These are phyloP conservation scores for Xenopus laevis DNA, from an alignment of 2,113 vertebrate species.

Conservation along the genomic window DNA sequence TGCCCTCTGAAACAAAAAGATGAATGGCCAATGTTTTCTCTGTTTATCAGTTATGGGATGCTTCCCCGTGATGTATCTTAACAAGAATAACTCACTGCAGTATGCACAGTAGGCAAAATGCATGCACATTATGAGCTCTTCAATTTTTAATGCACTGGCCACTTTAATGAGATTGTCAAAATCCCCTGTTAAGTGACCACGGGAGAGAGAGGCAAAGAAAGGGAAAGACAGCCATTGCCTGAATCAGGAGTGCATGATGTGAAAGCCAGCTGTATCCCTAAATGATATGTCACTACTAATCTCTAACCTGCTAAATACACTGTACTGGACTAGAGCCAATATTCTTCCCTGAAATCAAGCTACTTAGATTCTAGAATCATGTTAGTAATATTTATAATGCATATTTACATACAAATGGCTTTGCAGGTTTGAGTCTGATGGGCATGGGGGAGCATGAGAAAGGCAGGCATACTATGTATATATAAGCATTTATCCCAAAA, in stretches of 20 bases:
- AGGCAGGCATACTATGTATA: too few relatives aligned
- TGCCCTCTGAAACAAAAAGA: too few relatives aligned
- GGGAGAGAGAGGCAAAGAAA: not conserved
- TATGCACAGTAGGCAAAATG: not conserved
- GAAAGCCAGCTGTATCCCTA: not conserved
- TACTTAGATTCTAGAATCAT: too few relatives aligned
- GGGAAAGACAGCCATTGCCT: not conserved
- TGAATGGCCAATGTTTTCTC: too few relatives aligned
- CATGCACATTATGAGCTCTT: not conserved
- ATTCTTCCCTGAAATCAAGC: not conserved
- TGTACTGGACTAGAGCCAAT: not conserved
- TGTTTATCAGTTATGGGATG: too few relatives aligned
- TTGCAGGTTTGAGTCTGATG: too few relatives aligned
- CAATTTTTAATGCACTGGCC: not conserved
- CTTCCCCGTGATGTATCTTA: too few relatives aligned
- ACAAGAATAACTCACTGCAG: too few relatives aligned
- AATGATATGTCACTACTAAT: not conserved
- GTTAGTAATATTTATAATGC: too few relatives aligned
- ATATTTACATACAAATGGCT: too few relatives aligned
- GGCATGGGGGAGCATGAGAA: too few relatives aligned
- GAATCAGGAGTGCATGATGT: not conserved
- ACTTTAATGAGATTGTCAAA: slow-evolving; percentile 1
- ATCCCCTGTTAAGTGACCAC: not conserved
- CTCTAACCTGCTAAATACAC: not conserved
- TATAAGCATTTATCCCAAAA: too few relatives aligned